phyloP scores from a whole-genome alignment of 53 echinoderm and acorn worm species.

The Holothuria scabra region DNA sequence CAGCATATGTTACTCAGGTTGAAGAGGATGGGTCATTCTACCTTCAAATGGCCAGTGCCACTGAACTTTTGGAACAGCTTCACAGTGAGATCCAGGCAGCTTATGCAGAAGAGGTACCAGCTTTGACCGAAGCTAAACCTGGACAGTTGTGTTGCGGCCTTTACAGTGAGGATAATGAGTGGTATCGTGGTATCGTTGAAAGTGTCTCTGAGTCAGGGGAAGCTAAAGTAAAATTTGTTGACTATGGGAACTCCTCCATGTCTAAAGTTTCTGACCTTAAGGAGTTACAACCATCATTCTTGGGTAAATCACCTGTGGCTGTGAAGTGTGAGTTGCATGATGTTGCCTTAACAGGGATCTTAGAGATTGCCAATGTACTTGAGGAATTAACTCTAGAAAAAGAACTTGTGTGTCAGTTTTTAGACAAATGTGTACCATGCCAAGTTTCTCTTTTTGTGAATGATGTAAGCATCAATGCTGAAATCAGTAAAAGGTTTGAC shows the following conservation, averaged over 20 bases:
- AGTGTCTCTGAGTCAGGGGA: conserved; percentile 43
- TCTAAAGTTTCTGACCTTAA: conserved; percentile 63
- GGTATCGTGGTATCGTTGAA: conserved; percentile 86
- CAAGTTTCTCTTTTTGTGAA: conserved; percentile 59
- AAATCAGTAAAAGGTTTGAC: conserved; percentile 51
- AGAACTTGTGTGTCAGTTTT: conserved; percentile 61
- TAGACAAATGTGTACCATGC: conserved; percentile 64
- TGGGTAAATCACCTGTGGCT: conserved; percentile 60
- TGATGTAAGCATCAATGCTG: conserved; percentile 53
- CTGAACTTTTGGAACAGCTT: conserved; percentile 67
- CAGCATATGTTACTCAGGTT: conserved; percentile 75
- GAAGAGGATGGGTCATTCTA: conserved; percentile 68
- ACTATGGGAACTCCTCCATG: conserved; percentile 89
- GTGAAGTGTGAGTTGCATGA: conserved; percentile 72
- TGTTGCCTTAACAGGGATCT: conserved; percentile 23
- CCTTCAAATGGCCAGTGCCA: conserved; percentile 63
- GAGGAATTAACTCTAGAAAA: conserved; percentile 66
- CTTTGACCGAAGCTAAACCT: background rate
- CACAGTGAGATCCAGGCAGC: conserved; percentile 62
- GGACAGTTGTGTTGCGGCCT: conserved; percentile 72
- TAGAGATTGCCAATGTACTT: conserved; percentile 48
- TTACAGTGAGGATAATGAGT: conserved; percentile 82
- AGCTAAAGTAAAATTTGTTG: conserved; percentile 76
- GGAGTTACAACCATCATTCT: conserved; percentile 64
- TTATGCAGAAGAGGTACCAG: conserved; percentile 53